Evolutionary conservation across 2,888 invertebrate genomes (phyloP), one percentile per base, ranked within the genome.

Genomic region (Scrobipalpa atriplicella): DNA sequence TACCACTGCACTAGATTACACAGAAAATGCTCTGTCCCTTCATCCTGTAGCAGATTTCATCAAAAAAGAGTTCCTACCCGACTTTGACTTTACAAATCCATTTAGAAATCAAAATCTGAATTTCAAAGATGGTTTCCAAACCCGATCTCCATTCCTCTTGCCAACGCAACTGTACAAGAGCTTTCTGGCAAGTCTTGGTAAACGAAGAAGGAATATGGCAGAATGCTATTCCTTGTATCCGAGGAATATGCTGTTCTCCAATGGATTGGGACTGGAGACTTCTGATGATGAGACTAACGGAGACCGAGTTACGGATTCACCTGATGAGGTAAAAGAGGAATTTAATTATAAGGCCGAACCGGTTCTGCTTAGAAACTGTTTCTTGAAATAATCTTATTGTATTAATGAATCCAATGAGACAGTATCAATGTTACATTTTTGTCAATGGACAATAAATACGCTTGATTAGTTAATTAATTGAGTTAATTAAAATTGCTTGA

Each of bases 121-220:
- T 0, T 92, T 91, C 63, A 92, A 92, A 70, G 87, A 92, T 79
- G 84, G 86, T 0, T 87, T 90, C 65, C 86, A 87, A 66, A 87
- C 81, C 68, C 76, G 87, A 64, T 86, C 93, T 0, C 93, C 94
- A 16, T 95, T 95, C 76, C 84, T 96, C 64, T 89, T 96, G 70
- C 96, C 96, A 10, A 95, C 96, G 66, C 96, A 97, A 79, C 92
- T 97, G 75, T 96, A 97, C 81, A 96, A 96, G 86, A 96, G 95
- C 77, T 93, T 97, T 70, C 87, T 97, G 78, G 96, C 96, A 11
- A 96, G 93, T 80, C 85, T 93, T 70, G 90, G 90, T 0, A 93
- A 93, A 72, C 87, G 93, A 67, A 85, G 92, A 68, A 75, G 92
- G 29, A 90, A 90, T 76, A 80, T 92, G 36, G 84, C 90, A 0